Conservation (phyloP, 2,113 vertebrate species). For the Connochaetes taurinus region DNA sequence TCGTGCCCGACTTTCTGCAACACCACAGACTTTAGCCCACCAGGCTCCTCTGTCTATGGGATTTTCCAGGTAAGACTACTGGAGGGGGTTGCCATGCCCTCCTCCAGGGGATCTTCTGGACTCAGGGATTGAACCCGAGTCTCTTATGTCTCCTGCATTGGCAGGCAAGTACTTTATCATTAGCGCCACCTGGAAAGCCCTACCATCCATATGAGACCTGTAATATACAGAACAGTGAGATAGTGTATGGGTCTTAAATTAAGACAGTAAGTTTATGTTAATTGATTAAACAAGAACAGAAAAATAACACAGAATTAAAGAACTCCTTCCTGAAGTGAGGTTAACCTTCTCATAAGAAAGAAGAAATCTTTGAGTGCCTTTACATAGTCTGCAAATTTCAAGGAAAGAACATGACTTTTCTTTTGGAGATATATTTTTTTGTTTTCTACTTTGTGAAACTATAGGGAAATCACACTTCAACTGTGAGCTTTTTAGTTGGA, state of each 20-base stretch:
- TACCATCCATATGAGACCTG: neutral
- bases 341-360: too few relatives aligned
- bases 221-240: neutral
- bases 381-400: neutral
- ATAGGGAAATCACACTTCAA: neutral
- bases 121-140: neutral
- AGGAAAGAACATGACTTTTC: neutral
- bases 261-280: neutral
- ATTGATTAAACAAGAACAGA: neutral
- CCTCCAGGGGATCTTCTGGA: neutral
- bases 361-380: neutral
- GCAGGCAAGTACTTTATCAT: neutral
- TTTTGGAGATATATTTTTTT: neutral
- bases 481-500: neutral
- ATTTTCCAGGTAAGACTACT: neutral
- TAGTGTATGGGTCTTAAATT: neutral
- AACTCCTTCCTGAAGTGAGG: neutral
- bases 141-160: neutral
- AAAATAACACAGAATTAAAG: neutral
- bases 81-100: neutral
- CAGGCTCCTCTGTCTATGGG: neutral
- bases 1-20: neutral
- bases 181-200: neutral
- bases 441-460: neutral
- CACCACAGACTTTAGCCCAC: fast-evolving